Base-by-base conservation (phyloP, 2,888 invertebrate genomes). In the Epinotia ramella region DNA sequence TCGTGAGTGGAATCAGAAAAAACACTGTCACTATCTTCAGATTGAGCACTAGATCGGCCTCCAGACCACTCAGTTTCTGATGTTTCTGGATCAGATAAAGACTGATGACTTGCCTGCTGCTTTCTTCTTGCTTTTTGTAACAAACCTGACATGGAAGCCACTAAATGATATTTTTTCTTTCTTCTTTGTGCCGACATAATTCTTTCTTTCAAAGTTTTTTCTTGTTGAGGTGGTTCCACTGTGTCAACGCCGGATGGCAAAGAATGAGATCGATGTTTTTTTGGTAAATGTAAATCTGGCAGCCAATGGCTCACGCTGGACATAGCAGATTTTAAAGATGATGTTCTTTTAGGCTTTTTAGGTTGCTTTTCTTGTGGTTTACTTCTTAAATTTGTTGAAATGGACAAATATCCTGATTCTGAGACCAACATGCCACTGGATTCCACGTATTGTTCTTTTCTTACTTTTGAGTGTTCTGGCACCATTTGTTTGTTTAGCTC, bases 141-240 rank as follows among this genome's bases (percentile, higher is more conserved):
- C 78, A 98, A 96, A 28, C 97, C 97, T 1, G 97, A 97, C 91
- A 98, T 96, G 0, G 98, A 98, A 0, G 97, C 96, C 0, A 97
- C 97, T 71, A 98, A 94, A 6, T 96, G 96, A 80, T 97, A 97
- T 85, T 97, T 97, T 88, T 97, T 97, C 91, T 97, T 97, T 84
- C 96, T 96, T 82, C 95, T 87, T 80, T 94, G 94, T 6, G 94
- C 93, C 16, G 92, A 92, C 76, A 94, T 80, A 79, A 94, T 89
- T 82, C 94, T 88, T 86, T 94, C 94, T 83, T 94, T 94, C 56
- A 94, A 83, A 62, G 93, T 78, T 88, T 92, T 89, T 88, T 94
- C 91, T 88, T 95, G 91, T 85, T 93, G 89, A 81, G 92, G 85
- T 85, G 90, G 87, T 87, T 96, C 86, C 88, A 88, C 87, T 90